Base-by-base conservation (phyloP, 2,113 vertebrate species). In the Leucopternis melanops region DNA sequence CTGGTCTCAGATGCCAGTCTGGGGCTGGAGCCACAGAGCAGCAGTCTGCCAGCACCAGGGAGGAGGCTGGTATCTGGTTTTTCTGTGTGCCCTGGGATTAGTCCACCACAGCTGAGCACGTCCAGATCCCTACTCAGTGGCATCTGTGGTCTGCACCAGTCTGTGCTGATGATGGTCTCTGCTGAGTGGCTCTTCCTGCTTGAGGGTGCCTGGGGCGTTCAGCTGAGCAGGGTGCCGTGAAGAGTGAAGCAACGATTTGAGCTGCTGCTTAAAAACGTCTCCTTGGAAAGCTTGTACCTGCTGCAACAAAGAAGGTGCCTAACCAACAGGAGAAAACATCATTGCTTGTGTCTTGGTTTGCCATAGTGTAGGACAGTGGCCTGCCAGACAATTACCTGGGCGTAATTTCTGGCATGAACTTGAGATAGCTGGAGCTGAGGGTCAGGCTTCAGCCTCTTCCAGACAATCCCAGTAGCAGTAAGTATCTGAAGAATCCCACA, bases 401-500 rank as follows among this genome's bases (percentile, higher is more conserved):
- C 36, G 32, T 9, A 5, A 25, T 29, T 47, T 18, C 73, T 82
- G 65, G 8, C 4, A 8, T 40, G 42, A 83, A 59, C 17, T 38
- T 59, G 52, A 80, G 66, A n/a, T 81, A n/a, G 12, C 52, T 82
- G 79, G 72, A 65, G 50, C 5, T 9, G 29, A 88, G 67, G 94
- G 81, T 89, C 91, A 88, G 89, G 49, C 81, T 80, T 81, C 70
- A 92, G 66, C 65, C 58, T 72, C 54, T 61, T 91, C 62, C 70
- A 95, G 89, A 65, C 88, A 62, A 82, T 72, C 81, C 83, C 54
- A 66, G 79, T 20, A 83, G 71, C 74, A 88, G 91, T 95, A 97
- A 90, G 74, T 14, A 90, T 94, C 94, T 67, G 74, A 96, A 88
- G 94, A 94, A 96, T 95, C 91, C 84, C 91, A 62, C 86, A 95